These are phyloP conservation scores for Falco concolor DNA, from an alignment of 2,797 vertebrate species.

Conservation along the genomic window DNA sequence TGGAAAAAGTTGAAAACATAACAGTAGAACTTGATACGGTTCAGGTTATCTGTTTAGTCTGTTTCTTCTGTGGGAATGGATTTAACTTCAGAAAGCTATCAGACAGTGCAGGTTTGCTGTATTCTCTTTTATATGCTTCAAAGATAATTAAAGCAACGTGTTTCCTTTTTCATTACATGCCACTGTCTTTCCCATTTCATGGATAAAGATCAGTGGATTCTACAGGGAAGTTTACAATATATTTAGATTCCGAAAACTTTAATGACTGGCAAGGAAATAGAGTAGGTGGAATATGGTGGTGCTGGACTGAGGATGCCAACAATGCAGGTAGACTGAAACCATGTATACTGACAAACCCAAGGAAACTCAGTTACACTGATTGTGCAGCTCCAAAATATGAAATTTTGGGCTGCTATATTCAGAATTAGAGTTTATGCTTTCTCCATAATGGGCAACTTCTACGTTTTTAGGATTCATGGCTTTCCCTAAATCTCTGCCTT, in stretches of 20 bases:
- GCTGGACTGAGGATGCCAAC: neutral
- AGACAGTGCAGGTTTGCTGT: neutral
- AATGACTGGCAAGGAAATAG: accelerated
- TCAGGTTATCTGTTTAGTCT: neutral
- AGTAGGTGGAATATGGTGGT: neutral
- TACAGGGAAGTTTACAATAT: neutral
- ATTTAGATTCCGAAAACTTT: neutral
- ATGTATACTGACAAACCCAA: neutral
- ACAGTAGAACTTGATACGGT: neutral
- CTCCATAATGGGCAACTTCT: neutral
- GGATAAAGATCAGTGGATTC: neutral
- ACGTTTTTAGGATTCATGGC: neutral
- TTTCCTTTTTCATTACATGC: neutral
- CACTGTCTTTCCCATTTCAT: neutral
- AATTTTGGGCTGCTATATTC: neutral
- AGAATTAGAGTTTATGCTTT: neutral
- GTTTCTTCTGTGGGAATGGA: neutral
- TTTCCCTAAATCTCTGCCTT: neutral
- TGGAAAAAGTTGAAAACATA: neutral
- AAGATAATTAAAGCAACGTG: neutral
- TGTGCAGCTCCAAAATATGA: neutral
- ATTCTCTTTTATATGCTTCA: neutral
- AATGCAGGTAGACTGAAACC: neutral
- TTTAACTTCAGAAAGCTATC: neutral
- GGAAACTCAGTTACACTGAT: neutral